A percentile compares a stretch with the other conserved stretches of the same genome.
phyloP scores from a whole-genome alignment of 2,797 vertebrate species.

The Bucorvus abyssinicus region DNA sequence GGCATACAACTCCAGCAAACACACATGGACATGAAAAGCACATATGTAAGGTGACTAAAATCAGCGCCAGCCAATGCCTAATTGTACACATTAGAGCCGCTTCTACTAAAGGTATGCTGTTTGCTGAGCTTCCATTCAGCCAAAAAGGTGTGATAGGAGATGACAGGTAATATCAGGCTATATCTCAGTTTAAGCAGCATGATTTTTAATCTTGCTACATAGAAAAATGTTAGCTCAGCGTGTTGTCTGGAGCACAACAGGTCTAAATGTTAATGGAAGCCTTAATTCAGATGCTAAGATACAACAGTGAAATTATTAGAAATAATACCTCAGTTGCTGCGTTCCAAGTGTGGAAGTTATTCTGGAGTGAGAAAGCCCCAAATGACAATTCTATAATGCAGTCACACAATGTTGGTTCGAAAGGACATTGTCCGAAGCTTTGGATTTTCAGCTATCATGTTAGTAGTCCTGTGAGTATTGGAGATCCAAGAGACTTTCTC shows the following conservation, averaged over 20 bases:
- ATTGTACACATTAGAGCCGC: neutral
- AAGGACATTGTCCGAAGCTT: neutral
- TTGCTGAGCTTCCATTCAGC: neutral
- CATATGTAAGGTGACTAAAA: neutral
- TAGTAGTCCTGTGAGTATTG: neutral
- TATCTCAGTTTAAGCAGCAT: neutral
- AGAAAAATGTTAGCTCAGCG: neutral
- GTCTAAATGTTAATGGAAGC: neutral
- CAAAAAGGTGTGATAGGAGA: neutral
- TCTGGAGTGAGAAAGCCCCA: neutral
- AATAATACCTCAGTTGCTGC: neutral
- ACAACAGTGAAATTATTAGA: neutral
- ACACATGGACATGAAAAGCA: neutral
- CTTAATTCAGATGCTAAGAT: neutral
- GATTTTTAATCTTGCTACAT: neutral
- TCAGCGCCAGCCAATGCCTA: neutral
- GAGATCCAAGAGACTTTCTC: neutral
- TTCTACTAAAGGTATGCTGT: neutral
- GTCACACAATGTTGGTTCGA: neutral
- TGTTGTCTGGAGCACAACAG: neutral
- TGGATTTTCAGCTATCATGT: neutral
- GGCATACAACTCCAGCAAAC: neutral
- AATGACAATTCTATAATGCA: neutral
- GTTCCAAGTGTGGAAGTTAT: neutral
- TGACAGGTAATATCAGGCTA: neutral